Base-by-base conservation (phyloP, 2,888 invertebrate genomes). In the Zootermopsis nevadensis region DNA sequence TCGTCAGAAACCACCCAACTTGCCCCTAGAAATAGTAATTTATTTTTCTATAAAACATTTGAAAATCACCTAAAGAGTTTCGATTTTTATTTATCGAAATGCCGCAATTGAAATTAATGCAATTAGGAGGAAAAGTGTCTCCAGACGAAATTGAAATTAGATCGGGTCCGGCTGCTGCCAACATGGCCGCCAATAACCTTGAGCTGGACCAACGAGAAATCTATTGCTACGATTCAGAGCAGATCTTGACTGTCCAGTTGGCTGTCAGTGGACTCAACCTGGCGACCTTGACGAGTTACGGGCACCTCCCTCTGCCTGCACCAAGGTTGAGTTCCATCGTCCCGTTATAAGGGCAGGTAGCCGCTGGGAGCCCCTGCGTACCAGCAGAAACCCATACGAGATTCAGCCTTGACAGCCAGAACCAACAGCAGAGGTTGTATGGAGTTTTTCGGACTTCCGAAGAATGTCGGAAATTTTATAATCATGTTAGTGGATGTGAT, bases 191-290 rank as follows among this genome's bases (percentile, higher is more conserved):
- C 24, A 6, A 22, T 69, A 6, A 74, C 74, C 74, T 74, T 74
- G 74, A 42, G 33, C 10, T 38, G 38, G 74, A 74, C 38, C 74
- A 38, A 74, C 74, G 38, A 60, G 60, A 60, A 60, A 27, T 1
- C n/a, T 27, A 60, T 60, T 60, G 60, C 60, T 27, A 60, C 53
- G 22, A 74, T 74, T 42, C n/a, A 74, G 42, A 74, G 74, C 74
- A 74, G 74, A 74, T 38, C 74, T 74, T n/a, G 42, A 6, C 6
- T 27, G n/a, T 24, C 8, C 60, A 60, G 60, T n/a, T 15, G 48
- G 35, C 69, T 33, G 69, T 69, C 74, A 74, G 24, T 38, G 74
- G 38, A 74, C 74, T 74, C 74, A 38, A 30, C 42, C 38, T 24
- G 38, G 24, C 74, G 74, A 74, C 74, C 74, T 74, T 74, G 74